Evolutionary conservation across 1,140 invertebrate species (phyloP), one percentile per base, ranked within the genome.

Genomic region (Ylistrum balloti): DNA sequence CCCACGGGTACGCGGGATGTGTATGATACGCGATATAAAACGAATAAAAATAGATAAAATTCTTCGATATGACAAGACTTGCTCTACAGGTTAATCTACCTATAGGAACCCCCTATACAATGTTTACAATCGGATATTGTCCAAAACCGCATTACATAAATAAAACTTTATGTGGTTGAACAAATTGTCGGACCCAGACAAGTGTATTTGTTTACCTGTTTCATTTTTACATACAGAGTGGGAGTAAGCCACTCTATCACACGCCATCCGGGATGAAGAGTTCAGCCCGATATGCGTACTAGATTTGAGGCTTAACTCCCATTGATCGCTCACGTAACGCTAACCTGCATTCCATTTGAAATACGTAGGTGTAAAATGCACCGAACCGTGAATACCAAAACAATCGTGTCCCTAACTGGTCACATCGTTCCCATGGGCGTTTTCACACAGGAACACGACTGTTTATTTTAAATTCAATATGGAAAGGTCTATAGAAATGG

Each of bases 51-150:
- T 74, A 74, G 56, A 74, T 74, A 74, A 74, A 74, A 74, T 28
- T 74, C 56, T n/a, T 74, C n/a, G 56, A 74, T 74, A 74, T 74
- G 56, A 74, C 56, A 28, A 74, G 15, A 74, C n/a, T n/a, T 74
- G 56, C 56, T 74, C 56, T 28, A 74, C 56, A 74, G 56, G 56
- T 74, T 28, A 74, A 74, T 74, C 56, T 74, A 74, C 56, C 28
- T 74, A 74, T 1, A 74, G n/a, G n/a, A 74, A 74, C 56, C 1
- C 22, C 2, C 22, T n/a, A 74, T 2, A 74, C 56, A 74, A 74
- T 74, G n/a, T 74, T 74, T 74, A 74, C 56, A 74, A 74, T 74
- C n/a, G 56, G 56, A 74, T 74, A 74, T 74, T 74, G 56, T 74
- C 56, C 5, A 28, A 74, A 74, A 74, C 56, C 56, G n/a, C 56